Conservation (phyloP, 2,113 vertebrate genomes). For the Paratilapia polleni region DNA sequence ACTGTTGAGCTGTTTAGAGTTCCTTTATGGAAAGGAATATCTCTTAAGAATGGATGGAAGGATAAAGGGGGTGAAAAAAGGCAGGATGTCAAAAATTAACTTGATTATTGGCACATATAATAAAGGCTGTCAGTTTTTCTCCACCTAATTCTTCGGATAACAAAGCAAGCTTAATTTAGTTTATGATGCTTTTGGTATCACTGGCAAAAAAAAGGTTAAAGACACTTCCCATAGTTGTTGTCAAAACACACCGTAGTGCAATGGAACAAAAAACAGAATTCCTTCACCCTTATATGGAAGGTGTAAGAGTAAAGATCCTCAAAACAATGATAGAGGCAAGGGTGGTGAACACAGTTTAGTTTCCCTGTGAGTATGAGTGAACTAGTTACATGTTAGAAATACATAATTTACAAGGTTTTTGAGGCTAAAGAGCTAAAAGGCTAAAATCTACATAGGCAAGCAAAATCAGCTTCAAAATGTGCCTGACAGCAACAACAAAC, state of each 20-base stretch:
- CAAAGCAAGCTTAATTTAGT: constrained; percentile 54
- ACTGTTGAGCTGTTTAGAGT: constrained; percentile 75
- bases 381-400: constrained; percentile 72
- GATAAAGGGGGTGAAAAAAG: constrained; percentile 39
- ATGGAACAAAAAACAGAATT: constrained; percentile 61
- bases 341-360: constrained; percentile 55
- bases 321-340: constrained; percentile 62
- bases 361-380: constrained; percentile 58
- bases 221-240: constrained; percentile 74
- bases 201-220: constrained; percentile 64
- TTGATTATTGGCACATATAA: constrained; percentile 72
- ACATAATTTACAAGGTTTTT: constrained; percentile 78
- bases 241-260: constrained; percentile 73
- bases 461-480: constrained; percentile 70
- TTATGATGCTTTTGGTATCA: constrained; percentile 72
- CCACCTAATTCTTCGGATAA: constrained; percentile 40
- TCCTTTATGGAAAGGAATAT: constrained; percentile 66
- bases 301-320: constrained; percentile 34
- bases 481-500: constrained; percentile 64
- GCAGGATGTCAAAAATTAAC: constrained; percentile 49
- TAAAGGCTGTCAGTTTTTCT: constrained; percentile 71
- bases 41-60: constrained; percentile 65
- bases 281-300: constrained; percentile 59
- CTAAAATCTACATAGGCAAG: constrained; percentile 74
- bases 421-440: constrained; percentile 76